Conservation (phyloP, 2,797 vertebrate genomes). For the Falco naumanni region DNA sequence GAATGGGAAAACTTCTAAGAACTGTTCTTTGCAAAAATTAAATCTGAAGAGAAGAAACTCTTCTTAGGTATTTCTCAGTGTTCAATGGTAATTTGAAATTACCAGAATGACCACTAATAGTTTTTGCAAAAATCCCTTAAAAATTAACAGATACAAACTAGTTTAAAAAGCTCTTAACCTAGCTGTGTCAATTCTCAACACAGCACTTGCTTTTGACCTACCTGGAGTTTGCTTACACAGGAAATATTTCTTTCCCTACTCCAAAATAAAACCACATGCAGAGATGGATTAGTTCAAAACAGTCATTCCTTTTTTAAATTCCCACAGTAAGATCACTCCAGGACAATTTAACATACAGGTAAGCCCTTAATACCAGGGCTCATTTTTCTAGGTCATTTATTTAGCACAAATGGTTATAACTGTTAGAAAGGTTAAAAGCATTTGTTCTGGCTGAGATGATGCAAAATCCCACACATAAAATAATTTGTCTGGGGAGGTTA, state of each 20-base stretch:
- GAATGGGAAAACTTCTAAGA: neutral
- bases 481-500: neutral
- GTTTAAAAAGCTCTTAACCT: neutral
- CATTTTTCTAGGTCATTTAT: neutral
- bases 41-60: neutral
- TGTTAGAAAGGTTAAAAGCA: neutral
- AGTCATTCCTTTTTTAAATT: neutral
- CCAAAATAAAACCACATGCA: neutral
- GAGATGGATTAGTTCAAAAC: neutral
- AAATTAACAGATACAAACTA: neutral
- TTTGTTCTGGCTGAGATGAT: neutral
- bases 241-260: neutral
- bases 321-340: neutral
- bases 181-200: neutral
- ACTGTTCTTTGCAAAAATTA: neutral
- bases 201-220: neutral
- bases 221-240: neutral
- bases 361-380: neutral
- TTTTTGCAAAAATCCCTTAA: neutral
- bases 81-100: neutral
- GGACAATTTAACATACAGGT: neutral
- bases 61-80: neutral
- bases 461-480: neutral
- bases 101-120: neutral
- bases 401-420: neutral